Base-by-base conservation (phyloP, 2,113 vertebrate genomes). In the Xenus cinereus region DNA sequence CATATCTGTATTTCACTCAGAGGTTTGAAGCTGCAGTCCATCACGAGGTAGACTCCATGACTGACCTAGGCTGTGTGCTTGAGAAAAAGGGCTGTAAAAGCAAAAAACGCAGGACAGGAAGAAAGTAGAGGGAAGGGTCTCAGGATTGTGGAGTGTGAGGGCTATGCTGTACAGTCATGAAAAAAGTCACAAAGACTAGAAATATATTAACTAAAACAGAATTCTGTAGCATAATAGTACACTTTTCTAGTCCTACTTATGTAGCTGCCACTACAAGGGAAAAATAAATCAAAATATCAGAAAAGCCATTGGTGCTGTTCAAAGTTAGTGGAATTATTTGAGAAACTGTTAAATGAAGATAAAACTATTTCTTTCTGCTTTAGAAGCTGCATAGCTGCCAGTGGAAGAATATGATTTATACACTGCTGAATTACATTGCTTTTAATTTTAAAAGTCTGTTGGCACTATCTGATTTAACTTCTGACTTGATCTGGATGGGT, bases 131-230 rank as follows among this genome's bases (percentile, higher is more conserved):
- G 37, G 76, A 87, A 87, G 30, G 43, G 56, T 86, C 62, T 93
- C 73, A 80, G 86, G 37, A 46, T 26, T 78, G 57, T 88, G 45
- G 63, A 96, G 91, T 22, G 32, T 48, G 86, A 86, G 88, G n/a
- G 51, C 45, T 9, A 15, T 53, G 27, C 56, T 86, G 46, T 88
- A 81, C 45, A 82, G 53, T n/a, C 43, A 57, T 45, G 12, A 71
- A 80, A 87, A 95, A 39, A 66, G 23, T 85, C 54, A 82, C 10
- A 11, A 81, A 90, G 72, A 77, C 71, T 82, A 78, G 87, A 96
- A 59, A 84, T 85, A 68, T 22, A 96, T 92, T 94, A 92, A 97
- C 20, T 64, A 89, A 94, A 92, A 62, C 35, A 89, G 35, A 92
- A 74, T 93, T 92, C 71, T 92, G 71, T 92, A 66, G 89, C 63